Evolutionary conservation across 2,888 invertebrate species (phyloP).

Genomic region (Eristalis tenax): DNA sequence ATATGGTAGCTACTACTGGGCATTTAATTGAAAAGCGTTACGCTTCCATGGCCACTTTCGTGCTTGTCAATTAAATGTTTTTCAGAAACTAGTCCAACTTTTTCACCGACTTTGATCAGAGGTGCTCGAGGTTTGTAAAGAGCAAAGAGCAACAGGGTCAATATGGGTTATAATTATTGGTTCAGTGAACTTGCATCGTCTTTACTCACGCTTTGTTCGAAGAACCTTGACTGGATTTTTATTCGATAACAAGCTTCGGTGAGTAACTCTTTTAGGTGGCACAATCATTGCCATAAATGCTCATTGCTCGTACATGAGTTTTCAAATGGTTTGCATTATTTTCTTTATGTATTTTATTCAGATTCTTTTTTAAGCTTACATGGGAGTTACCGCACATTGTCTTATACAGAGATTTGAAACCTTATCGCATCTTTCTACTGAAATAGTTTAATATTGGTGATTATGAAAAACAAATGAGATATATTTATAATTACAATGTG

Average conservation of each 20-base stretch:
- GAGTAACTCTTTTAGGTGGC: neutral
- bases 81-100: neutral
- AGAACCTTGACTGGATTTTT: neutral
- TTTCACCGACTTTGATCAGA: neutral
- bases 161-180: neutral
- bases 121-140: neutral
- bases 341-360: no score
- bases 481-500: no score
- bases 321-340: neutral
- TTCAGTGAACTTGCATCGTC: neutral
- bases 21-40: neutral
- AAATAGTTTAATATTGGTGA: no score
- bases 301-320: neutral
- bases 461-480: no score
- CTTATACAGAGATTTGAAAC: no score
- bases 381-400: no score
- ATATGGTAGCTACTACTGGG: neutral
- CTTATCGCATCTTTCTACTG: no score
- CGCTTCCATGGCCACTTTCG: neutral
- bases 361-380: no score
- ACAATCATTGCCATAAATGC: neutral
- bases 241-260: neutral
- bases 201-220: neutral
- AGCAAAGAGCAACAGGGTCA: neutral
- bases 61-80: neutral